Base-by-base conservation (phyloP, 1,140 invertebrate species). In the Bombus sibiricus region DNA sequence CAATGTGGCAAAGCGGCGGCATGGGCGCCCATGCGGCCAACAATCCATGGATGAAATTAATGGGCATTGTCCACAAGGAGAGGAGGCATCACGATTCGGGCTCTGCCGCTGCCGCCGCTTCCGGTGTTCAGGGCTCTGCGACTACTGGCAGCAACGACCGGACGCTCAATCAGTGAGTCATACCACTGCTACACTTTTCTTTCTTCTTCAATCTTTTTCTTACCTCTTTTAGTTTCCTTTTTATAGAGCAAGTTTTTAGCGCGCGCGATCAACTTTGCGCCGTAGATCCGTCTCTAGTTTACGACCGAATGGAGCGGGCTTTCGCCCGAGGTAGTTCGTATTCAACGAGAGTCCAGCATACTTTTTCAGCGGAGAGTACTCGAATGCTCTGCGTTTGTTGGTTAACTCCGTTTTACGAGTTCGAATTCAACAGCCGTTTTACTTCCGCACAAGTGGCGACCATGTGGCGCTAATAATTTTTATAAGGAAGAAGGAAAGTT, bases 11-110 rank as follows among this genome's bases (percentile, higher is more conserved):
- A 95, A 97, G 97, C 94, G 96, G 97, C 89, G 97, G 97, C 94
- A 97, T 97, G 96, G 97, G 97, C 92, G 96, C 96, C 95, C 97
- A 97, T 92, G 96, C 95, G 90, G 95, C 96, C 92, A 97, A 97
- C 96, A 97, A 97, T 95, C 97, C 97, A 88, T 97, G 97, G 97
- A 97, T 97, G 96, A 97, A 97, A 93, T 95, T 97, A 78, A 97
- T 97, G 97, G 97, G 97, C 88, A 97, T 97, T 91, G 97, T 97
- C 75, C 97, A 97, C 95, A 97, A 97, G 94, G 97, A 97, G 93
- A 94, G 97, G 77, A 94, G 97, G 18, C 96, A 96, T 90, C 96
- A 96, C 93, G 96, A 97, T 86, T 95, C 96, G 68, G 96, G 96
- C 69, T 96, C 95, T 53, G 94, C 95, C 81, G 96, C 95, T 62